phyloP scores from a whole-genome alignment of 2,888 invertebrate species.

The Ceraclea dissimilis region DNA sequence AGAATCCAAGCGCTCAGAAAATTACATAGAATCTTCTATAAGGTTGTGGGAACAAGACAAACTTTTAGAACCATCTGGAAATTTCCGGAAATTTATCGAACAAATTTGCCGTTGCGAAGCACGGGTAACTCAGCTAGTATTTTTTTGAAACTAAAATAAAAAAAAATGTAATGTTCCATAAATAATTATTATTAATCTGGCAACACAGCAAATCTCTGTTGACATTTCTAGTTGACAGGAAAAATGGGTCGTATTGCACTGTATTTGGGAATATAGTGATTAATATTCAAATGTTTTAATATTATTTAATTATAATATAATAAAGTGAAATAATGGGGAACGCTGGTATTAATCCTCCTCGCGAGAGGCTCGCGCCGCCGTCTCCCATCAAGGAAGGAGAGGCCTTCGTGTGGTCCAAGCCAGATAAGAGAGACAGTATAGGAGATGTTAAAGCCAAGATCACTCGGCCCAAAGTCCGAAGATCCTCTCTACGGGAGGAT shows the following conservation, averaged over 20 bases:
- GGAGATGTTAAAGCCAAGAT: conserved; percentile 48
- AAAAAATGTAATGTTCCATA: too few relatives aligned
- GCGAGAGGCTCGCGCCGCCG: conserved; percentile 55
- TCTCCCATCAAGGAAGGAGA: conserved; percentile 55
- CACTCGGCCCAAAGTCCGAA: conserved; percentile 9
- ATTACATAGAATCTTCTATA: too few relatives aligned
- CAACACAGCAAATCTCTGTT: too few relatives aligned
- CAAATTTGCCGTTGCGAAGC: too few relatives aligned
- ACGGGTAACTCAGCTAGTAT: too few relatives aligned
- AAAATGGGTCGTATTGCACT: conserved; percentile 6
- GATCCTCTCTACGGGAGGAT: conserved; percentile 35
- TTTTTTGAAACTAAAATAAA: too few relatives aligned
- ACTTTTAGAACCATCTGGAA: too few relatives aligned
- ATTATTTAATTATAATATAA: conserved; percentile 3
- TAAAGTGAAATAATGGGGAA: conserved; percentile 58
- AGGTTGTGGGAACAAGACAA: too few relatives aligned
- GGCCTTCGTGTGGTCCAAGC: conserved; percentile 62
- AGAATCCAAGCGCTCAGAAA: too few relatives aligned
- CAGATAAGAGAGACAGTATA: not conserved
- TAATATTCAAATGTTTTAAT: conserved; percentile 13
- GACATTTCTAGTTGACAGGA: conserved; percentile 9
- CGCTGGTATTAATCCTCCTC: conserved; percentile 63
- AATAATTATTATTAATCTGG: too few relatives aligned
- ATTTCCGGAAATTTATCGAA: too few relatives aligned
- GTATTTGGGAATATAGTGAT: conserved; percentile 2